Conservation (phyloP, 2,888 invertebrate genomes). For the Cosmopolites sordidus region DNA sequence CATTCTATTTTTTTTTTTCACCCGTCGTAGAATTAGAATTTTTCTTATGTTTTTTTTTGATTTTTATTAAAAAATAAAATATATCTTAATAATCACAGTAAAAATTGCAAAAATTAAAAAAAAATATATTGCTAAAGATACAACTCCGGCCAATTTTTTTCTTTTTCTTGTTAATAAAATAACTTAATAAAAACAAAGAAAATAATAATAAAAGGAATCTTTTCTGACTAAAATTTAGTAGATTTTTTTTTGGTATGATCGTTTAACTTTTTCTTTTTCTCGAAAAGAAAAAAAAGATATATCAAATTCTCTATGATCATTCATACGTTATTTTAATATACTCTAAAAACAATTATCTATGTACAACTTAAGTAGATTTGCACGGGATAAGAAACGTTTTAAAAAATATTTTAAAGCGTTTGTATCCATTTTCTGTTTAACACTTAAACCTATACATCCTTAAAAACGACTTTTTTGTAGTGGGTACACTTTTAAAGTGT, state of each 20-base stretch:
- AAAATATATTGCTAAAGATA: slow-evolving; percentile 41
- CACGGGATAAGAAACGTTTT: slow-evolving; percentile 2
- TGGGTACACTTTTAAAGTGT: slow-evolving; percentile 47
- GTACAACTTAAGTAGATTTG: slow-evolving; percentile 34
- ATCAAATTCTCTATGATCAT: slow-evolving; percentile 36
- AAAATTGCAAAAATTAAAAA: slow-evolving; percentile 38
- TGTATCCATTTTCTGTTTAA: slow-evolving; percentile 25
- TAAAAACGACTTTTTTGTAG: slow-evolving; percentile 41
- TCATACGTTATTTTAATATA: slow-evolving; percentile 33
- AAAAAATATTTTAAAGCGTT: slow-evolving; percentile 7
- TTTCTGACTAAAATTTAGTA: slow-evolving; percentile 1
- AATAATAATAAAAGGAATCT: slow-evolving; percentile 30
- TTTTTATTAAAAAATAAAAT: slow-evolving; percentile 27
- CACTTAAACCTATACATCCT: slow-evolving; percentile 44
- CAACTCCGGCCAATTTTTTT: slow-evolving; percentile 37
- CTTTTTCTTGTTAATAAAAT: slow-evolving; percentile 7
- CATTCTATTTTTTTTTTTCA: no score
- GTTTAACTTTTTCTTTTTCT: slow-evolving; percentile 24
- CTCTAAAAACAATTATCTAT: slow-evolving; percentile 38
- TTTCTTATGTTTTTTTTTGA: no score
- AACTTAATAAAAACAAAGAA: slow-evolving; percentile 29
- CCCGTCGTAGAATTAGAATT: no score
- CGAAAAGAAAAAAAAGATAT: slow-evolving; percentile 27
- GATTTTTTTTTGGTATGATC: slow-evolving; percentile 1
- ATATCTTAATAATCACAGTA: slow-evolving; percentile 37